These are phyloP conservation scores for Mixornis gularis DNA, from an alignment of 2,113 vertebrate species.

Conservation along the genomic window DNA sequence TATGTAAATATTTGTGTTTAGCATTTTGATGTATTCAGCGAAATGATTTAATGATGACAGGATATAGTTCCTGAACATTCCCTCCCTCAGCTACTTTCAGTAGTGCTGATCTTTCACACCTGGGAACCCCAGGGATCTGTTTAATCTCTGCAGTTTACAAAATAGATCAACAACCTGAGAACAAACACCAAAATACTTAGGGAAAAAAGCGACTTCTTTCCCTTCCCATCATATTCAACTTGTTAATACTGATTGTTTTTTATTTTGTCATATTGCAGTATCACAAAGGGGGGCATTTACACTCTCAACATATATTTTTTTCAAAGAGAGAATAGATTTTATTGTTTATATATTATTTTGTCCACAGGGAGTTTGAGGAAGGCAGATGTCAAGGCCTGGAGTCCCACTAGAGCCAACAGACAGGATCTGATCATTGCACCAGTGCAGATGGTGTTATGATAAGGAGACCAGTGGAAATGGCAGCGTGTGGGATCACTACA, in stretches of 20 bases:
- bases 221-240: background rate
- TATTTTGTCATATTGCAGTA: background rate
- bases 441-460: rapidly evolving
- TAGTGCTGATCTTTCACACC: constrained; percentile 13
- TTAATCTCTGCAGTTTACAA: constrained; percentile 21
- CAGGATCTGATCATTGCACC: background rate
- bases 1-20: constrained; percentile 25
- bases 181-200: background rate
- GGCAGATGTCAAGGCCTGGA: background rate
- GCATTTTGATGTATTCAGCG: background rate
- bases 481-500: background rate
- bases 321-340: background rate
- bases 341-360: background rate
- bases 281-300: background rate
- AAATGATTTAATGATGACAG: constrained; percentile 19
- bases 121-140: background rate
- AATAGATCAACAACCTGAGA: background rate
- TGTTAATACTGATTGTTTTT: background rate
- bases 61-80: background rate
- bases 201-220: background rate
- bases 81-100: background rate
- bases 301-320: background rate
- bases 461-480: background rate
- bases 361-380: background rate
- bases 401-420: background rate